These are phyloP conservation scores for Drosophila sproati DNA, from an alignment of 1,140 invertebrate species.

Conservation along the genomic window DNA sequence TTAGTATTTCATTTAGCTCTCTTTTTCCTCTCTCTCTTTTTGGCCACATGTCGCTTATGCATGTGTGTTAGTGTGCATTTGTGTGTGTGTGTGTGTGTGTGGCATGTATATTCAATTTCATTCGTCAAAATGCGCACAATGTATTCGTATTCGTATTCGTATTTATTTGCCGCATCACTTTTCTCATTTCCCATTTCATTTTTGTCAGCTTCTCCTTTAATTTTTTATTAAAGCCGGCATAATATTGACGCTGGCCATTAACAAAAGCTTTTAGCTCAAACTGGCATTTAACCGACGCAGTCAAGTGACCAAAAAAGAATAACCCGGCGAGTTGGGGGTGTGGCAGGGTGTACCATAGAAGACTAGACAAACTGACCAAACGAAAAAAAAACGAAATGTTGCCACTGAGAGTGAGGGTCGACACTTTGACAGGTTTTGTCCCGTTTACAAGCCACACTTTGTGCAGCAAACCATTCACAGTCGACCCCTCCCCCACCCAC, in stretches of 20 bases:
- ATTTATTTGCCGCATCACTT: constrained; percentile 46
- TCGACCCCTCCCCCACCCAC: too few relatives aligned
- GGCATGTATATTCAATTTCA: constrained; percentile 57
- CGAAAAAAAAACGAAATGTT: constrained; percentile 31
- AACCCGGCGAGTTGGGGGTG: neutral
- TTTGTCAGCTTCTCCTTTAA: constrained; percentile 19
- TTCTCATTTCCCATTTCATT: constrained; percentile 40
- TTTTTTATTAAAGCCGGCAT: constrained; percentile 62
- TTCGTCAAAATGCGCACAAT: constrained; percentile 68
- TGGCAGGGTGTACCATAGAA: neutral
- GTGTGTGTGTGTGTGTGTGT: constrained; percentile 16
- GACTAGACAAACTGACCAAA: constrained; percentile 41
- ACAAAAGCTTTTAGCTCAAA: constrained; percentile 74
- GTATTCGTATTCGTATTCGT: constrained; percentile 36
- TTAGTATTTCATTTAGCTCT: constrained; percentile 48
- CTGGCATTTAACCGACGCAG: constrained; percentile 45
- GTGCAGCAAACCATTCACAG: constrained; percentile 4
- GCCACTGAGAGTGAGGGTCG: constrained; percentile 13
- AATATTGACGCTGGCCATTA: constrained; percentile 75
- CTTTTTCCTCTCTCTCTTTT: constrained; percentile 2
- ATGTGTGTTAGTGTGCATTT: constrained; percentile 18
- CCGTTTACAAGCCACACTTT: constrained; percentile 54
- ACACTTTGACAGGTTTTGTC: constrained; percentile 78
- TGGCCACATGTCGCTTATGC: constrained; percentile 31
- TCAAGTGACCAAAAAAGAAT: constrained; percentile 13